These are phyloP conservation scores for Xanthorhoe spadicearia DNA, from an alignment of 2,888 invertebrate species.

Conservation along the genomic window DNA sequence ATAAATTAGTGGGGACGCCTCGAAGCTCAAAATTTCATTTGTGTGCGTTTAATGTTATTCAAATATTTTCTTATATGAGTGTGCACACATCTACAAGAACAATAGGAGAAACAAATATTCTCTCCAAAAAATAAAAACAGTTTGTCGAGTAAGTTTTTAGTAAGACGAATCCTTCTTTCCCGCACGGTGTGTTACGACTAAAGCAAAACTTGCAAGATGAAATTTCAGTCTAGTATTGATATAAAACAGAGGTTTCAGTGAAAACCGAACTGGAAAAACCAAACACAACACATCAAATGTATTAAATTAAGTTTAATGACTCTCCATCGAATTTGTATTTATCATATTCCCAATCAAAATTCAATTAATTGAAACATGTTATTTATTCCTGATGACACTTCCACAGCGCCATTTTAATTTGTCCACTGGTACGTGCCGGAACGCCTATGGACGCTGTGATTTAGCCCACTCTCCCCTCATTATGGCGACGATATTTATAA, in stretches of 20 bases:
- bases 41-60: conserved; percentile 58
- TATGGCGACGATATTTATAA: conserved; percentile 65
- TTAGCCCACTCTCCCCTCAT: conserved; percentile 71
- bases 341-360: neutral
- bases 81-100: neutral
- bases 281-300: no score
- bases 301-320: neutral
- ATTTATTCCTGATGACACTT: conserved; percentile 16
- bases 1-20: conserved; percentile 84
- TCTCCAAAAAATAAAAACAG: no score
- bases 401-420: conserved; percentile 43
- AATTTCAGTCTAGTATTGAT: no score
- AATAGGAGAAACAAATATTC: neutral
- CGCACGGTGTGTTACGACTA: no score
- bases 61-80: conserved; percentile 36
- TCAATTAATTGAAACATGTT: conserved; percentile 2
- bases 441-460: conserved; percentile 56
- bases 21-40: conserved; percentile 66
- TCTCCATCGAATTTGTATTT: neutral
- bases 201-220: no score
- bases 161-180: no score
- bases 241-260: no score
- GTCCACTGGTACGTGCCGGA: conserved; percentile 62
- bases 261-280: no score
- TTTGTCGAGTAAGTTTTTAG: no score